Conservation (phyloP, 2,797 vertebrate genomes). For the Dendrocincla tyrannina region DNA sequence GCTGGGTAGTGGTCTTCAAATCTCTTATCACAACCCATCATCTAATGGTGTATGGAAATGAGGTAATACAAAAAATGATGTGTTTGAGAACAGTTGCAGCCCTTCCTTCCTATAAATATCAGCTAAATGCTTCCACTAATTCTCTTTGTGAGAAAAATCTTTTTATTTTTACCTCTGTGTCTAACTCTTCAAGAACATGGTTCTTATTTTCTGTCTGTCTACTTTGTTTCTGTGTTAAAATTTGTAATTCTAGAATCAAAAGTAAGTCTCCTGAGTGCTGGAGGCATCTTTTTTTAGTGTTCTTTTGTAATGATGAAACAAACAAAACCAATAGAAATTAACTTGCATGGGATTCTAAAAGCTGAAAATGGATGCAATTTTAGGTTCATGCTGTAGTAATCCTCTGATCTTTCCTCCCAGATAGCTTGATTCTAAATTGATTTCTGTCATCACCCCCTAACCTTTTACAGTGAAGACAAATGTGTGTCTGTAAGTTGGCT, state of each 20-base stretch:
- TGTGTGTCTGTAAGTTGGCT: not conserved
- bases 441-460: not conserved
- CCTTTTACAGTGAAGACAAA: not conserved
- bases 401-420: not conserved
- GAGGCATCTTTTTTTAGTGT: not conserved
- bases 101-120: not conserved
- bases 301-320: not conserved
- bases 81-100: not conserved
- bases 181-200: not conserved
- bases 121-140: not conserved
- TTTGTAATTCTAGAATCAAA: not conserved
- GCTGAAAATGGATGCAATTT: not conserved
- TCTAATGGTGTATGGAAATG: conserved; percentile 85
- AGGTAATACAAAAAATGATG: conserved; percentile 68
- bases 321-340: not conserved
- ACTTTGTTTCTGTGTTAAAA: not conserved
- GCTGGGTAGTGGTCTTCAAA: conserved; percentile 87
- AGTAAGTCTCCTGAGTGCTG: not conserved
- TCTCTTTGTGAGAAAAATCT: not conserved
- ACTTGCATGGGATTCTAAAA: not conserved
- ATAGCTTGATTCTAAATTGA: not conserved
- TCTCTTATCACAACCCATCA: conserved; percentile 86
- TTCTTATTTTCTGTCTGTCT: not conserved
- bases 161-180: not conserved
- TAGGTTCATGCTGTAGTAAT: not conserved